phyloP scores from a whole-genome alignment of 1,140 invertebrate genomes.

The Zaprionus inermis region DNA sequence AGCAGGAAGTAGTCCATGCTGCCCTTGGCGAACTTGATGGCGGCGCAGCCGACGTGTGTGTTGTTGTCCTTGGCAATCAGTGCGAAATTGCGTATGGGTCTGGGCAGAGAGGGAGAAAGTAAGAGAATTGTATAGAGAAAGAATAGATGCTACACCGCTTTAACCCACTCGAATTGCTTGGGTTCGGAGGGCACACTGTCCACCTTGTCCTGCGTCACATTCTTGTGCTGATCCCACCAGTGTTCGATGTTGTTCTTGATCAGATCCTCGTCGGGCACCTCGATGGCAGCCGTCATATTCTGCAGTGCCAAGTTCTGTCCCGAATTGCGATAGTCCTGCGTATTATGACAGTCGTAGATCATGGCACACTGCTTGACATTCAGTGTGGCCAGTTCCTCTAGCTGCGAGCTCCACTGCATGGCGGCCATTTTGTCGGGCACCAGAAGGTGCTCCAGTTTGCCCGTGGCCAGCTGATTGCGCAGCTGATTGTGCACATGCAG shows the following conservation, averaged over 20 bases:
- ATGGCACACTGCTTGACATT: constrained; percentile 60
- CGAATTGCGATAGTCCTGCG: constrained; percentile 42
- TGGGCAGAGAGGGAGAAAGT: neutral
- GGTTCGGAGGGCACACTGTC: constrained; percentile 52
- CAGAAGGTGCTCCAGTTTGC: constrained; percentile 36
- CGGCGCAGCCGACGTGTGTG: constrained; percentile 63
- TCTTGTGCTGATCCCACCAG: constrained; percentile 59
- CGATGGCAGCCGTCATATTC: constrained; percentile 19
- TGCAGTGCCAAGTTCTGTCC: constrained; percentile 58
- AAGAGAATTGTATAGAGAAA: neutral
- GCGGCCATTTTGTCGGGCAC: constrained; percentile 62
- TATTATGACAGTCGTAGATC: constrained; percentile 63
- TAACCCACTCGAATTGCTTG: constrained; percentile 55
- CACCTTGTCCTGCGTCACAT: constrained; percentile 34
- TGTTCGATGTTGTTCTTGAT: constrained; percentile 41
- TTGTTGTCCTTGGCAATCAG: constrained; percentile 66
- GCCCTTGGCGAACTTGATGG: constrained; percentile 28
- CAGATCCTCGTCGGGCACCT: constrained; percentile 25
- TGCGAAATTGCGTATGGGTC: constrained; percentile 60
- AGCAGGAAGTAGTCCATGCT: constrained; percentile 45
- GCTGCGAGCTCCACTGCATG: constrained; percentile 54
- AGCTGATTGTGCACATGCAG: constrained; percentile 48
- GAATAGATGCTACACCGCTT: neutral
- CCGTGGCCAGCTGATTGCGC: constrained; percentile 55
- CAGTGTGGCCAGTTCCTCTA: constrained; percentile 50